Conservation (phyloP, 64 coral and sea anemone species). For the Montipora foliosa region DNA sequence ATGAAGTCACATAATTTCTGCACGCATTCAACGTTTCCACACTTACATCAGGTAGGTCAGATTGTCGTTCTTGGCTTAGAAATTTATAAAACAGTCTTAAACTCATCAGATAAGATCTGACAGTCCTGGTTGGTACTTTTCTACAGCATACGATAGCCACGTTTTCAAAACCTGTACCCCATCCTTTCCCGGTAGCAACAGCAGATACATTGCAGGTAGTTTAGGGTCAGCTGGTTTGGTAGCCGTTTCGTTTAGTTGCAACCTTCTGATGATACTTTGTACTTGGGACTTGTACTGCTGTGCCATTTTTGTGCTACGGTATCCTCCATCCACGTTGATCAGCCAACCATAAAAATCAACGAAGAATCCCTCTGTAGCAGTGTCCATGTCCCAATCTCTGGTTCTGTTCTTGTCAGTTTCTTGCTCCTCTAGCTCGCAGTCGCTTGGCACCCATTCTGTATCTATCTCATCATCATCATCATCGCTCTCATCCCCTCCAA, state of each 20-base stretch:
- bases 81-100: constrained; percentile 43
- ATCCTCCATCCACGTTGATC: constrained; percentile 42
- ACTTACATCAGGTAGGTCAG: background rate
- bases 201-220: background rate
- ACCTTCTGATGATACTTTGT: background rate
- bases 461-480: constrained; percentile 16
- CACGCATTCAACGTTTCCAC: background rate
- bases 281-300: constrained; percentile 58
- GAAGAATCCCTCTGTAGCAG: background rate
- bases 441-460: background rate
- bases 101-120: constrained; percentile 55
- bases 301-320: constrained; percentile 17
- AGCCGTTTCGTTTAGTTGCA: background rate
- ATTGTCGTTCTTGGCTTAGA: constrained; percentile 21
- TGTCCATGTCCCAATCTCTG: background rate
- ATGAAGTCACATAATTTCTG: background rate
- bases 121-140: constrained; percentile 62
- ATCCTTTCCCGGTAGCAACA: background rate
- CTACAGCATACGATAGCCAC: constrained; percentile 11
- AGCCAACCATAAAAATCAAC: constrained; percentile 26
- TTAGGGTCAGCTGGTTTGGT: background rate
- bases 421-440: background rate
- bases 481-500: background rate
- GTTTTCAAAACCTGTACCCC: constrained; percentile 20
- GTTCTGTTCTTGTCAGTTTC: background rate